phyloP scores from a whole-genome alignment of 2,888 invertebrate genomes.

The Drosophila eohydei region DNA sequence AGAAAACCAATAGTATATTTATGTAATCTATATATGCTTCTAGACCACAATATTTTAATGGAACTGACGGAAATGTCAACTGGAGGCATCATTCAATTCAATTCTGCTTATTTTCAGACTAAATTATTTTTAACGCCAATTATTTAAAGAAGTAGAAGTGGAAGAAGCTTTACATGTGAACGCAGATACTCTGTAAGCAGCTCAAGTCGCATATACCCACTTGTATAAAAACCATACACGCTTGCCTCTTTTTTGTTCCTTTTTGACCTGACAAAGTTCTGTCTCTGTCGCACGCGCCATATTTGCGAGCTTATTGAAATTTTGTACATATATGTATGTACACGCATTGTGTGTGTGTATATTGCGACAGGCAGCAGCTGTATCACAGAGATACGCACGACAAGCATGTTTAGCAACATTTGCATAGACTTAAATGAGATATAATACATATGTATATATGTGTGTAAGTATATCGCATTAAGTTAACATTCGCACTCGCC shows the following conservation, averaged over 20 bases:
- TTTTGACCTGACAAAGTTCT: slow-evolving; percentile 27
- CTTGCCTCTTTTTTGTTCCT: neutral
- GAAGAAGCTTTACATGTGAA: no score
- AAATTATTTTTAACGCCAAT: neutral
- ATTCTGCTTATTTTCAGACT: neutral
- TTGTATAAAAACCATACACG: slow-evolving; percentile 2
- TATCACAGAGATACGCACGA: slow-evolving; percentile 42
- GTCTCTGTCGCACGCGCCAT: slow-evolving; percentile 33
- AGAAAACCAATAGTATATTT: neutral
- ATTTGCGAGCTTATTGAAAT: slow-evolving; percentile 25
- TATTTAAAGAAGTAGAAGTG: no score
- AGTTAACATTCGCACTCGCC: slow-evolving; percentile 51
- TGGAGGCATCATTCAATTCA: slow-evolving; percentile 50
- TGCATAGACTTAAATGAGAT: slow-evolving; percentile 40
- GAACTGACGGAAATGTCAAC: slow-evolving; percentile 51
- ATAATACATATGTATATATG: neutral
- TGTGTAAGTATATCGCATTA: slow-evolving; percentile 4
- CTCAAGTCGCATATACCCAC: neutral
- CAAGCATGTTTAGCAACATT: slow-evolving; percentile 56
- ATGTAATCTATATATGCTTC: slow-evolving; percentile 21
- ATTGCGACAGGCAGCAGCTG: slow-evolving; percentile 45
- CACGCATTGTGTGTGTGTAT: neutral
- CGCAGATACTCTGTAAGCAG: neutral
- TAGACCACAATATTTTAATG: slow-evolving; percentile 47
- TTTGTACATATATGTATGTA: slow-evolving; percentile 32